Conservation (phyloP, 2,888 invertebrate species). For the Leptopilina syphax region DNA sequence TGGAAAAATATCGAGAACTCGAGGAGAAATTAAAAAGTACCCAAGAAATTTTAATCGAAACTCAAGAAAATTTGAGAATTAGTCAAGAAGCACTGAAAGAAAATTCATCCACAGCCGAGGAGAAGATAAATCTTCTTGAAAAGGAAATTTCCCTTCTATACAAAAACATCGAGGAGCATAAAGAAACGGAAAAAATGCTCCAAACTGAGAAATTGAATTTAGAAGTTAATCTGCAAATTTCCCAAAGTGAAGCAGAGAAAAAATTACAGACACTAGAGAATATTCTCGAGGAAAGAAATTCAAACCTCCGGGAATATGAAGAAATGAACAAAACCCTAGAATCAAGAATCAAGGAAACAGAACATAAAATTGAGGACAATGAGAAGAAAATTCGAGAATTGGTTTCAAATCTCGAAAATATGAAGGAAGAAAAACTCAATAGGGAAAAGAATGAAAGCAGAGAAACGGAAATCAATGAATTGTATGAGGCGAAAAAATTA, state of each 20-base stretch:
- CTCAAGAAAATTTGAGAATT: slow-evolving; percentile 44
- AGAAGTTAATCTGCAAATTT: slow-evolving; percentile 59
- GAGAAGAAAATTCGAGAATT: slow-evolving; percentile 68
- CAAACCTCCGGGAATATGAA: slow-evolving; percentile 41
- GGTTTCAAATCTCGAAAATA: slow-evolving; percentile 68
- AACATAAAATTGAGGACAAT: slow-evolving; percentile 65
- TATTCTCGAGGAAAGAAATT: background rate
- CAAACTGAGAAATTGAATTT: slow-evolving; percentile 58
- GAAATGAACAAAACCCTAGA: slow-evolving; percentile 1
- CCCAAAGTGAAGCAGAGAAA: slow-evolving; percentile 53
- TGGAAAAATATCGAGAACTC: slow-evolving; percentile 56
- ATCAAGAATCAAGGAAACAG: slow-evolving; percentile 54
- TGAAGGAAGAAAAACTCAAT: slow-evolving; percentile 55
- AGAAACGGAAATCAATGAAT: slow-evolving; percentile 41
- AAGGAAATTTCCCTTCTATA: slow-evolving; percentile 55
- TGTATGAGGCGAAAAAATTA: slow-evolving; percentile 45
- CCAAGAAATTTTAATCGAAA: slow-evolving; percentile 24
- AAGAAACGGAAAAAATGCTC: slow-evolving; percentile 51
- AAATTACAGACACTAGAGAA: background rate
- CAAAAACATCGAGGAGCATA: slow-evolving; percentile 53
- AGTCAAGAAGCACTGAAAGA: background rate
- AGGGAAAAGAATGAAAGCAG: background rate
- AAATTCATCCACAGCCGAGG: slow-evolving; percentile 41
- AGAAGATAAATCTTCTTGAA: slow-evolving; percentile 54
- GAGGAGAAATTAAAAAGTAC: slow-evolving; percentile 47